Percentiles rank a stretch among this genome's conserved stretches.
Evolutionary conservation across 1,140 invertebrate genomes (phyloP).

Genomic region (Hyphantria cunea): DNA sequence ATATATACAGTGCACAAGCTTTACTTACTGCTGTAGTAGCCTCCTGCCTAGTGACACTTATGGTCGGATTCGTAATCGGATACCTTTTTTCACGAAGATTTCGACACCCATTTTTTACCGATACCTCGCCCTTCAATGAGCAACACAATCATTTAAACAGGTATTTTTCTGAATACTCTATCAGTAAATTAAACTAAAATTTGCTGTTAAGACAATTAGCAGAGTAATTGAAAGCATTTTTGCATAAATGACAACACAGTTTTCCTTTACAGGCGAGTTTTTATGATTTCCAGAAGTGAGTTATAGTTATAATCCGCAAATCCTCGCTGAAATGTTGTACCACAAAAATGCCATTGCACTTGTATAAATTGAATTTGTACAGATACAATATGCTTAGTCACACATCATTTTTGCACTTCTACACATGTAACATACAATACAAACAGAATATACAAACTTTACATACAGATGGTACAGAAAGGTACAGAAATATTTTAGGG

Average conservation of each 20-base stretch:
- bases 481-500: too few species aligned
- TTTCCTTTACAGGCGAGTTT: constrained; percentile 42
- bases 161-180: constrained; percentile 35
- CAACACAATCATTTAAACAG: constrained; percentile 83
- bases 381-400: constrained; percentile 26
- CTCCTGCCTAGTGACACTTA: constrained; percentile 89
- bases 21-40: constrained; percentile 89
- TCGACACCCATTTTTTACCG: constrained; percentile 86
- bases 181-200: too few species aligned
- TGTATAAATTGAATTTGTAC: constrained; percentile 17
- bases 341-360: constrained; percentile 23
- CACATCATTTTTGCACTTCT: constrained; percentile 21
- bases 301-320: constrained; percentile 29
- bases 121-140: constrained; percentile 88
- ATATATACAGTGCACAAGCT: constrained; percentile 90
- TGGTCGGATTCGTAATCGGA: constrained; percentile 91
- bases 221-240: not conserved
- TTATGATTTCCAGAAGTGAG: constrained; percentile 44
- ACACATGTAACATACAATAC: constrained; percentile 23
- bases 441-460: not conserved
- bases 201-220: not conserved
- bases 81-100: constrained; percentile 91
- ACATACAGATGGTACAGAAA: too few species aligned
- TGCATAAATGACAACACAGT: constrained; percentile 24
- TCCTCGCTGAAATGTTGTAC: constrained; percentile 21